Evolutionary conservation across 2,888 invertebrate genomes (phyloP), one percentile per base, ranked within the genome.

Genomic region (Drosophila percnosoma): DNA sequence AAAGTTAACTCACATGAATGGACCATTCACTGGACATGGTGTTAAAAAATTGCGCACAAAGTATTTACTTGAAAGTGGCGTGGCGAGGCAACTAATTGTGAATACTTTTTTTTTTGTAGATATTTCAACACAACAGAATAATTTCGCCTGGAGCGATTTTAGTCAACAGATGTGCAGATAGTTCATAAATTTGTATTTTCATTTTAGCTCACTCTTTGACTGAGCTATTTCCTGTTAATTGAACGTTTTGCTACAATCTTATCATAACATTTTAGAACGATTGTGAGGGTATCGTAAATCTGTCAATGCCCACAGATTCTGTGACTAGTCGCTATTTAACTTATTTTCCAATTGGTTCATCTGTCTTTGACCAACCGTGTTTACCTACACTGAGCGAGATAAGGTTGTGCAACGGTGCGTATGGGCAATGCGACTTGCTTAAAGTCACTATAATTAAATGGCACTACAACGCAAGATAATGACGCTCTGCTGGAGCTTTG

Each of bases 381-480:
- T 78, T 78, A 62, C 68, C 40, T 64, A 62, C 67, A 58, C 52
- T 49, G 40, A 63, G 59, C 36, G 5, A 42, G 38, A 55, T 1
- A 29, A 48, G 42, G 4, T 33, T 40, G 55, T 40, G 76, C 81
- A 75, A 68, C 75, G 62, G 66, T 70, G 78, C 80, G 80, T 83
- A 74, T 87, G 77, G 72, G 87, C 55, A 82, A 80, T 66, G 85
- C 69, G 74, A 87, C 80, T 85, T 82, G 78, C 75, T 80, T 82
- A 62, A 77, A 87, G 82, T 87, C 77, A 80, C 66, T 82, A 85
- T 87, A 89, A 86, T 89, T 89, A 89, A 86, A 87, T 75, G 73
- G 67, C 72, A 78, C 81, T 79, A 70, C 67, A 55, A 72, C 49
- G 68, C 69, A 72, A 55, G 68, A 61, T 70, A 75, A 75, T 76